Conservation (phyloP, 2,113 vertebrate genomes). For the Cichladusa arquata region DNA sequence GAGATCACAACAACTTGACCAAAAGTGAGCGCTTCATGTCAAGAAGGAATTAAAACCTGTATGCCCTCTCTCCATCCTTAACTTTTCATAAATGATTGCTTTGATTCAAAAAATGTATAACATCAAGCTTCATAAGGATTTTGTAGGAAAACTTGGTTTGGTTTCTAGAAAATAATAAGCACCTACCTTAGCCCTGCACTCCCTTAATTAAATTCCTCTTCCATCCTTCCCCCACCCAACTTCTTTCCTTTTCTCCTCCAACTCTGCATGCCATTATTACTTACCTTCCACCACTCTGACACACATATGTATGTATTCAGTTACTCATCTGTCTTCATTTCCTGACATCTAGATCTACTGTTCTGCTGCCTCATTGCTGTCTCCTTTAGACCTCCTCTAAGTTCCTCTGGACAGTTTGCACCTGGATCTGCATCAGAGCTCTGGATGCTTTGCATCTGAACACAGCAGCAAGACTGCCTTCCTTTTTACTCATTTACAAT, state of each 20-base stretch:
- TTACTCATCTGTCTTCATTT: not conserved
- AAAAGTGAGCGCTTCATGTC: not conserved
- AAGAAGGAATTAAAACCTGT: not conserved
- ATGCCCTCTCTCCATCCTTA: not conserved
- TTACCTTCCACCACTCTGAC: not conserved
- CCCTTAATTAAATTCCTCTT: not conserved
- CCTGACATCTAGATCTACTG: not conserved
- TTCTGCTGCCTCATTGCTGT: not conserved
- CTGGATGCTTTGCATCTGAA: not conserved
- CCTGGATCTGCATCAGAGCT: not conserved
- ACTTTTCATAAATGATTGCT: not conserved
- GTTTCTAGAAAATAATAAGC: not conserved
- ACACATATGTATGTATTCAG: not conserved
- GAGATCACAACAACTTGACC: not conserved
- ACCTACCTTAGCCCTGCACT: fast-evolving
- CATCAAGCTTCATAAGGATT: not conserved
- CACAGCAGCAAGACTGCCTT: not conserved
- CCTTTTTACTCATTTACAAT: not conserved
- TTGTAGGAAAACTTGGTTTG: not conserved
- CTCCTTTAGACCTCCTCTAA: not conserved
- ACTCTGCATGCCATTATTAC: not conserved
- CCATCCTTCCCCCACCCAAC: not conserved
- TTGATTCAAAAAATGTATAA: not conserved
- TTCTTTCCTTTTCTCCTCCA: not conserved
- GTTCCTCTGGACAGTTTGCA: not conserved